Evolutionary conservation across 2,113 vertebrate genomes (phyloP).

Genomic region (Cyanistes caeruleus): DNA sequence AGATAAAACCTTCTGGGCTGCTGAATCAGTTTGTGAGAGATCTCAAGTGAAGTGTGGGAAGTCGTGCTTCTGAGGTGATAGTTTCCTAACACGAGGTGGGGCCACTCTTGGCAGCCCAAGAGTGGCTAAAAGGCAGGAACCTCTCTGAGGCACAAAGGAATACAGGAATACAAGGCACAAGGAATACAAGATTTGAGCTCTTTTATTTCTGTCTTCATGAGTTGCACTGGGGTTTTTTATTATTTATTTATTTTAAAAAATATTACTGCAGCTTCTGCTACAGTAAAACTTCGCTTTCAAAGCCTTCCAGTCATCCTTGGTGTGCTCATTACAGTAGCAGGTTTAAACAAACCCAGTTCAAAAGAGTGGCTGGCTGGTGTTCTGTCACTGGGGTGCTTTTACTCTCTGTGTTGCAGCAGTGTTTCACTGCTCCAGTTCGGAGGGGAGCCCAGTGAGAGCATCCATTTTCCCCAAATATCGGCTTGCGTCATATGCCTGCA

Average conservation of each 20-base stretch:
- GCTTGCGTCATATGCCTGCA: neutral
- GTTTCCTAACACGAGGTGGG: neutral
- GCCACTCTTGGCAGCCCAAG: neutral
- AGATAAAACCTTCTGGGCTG: neutral
- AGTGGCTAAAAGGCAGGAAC: neutral
- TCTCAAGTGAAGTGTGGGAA: neutral
- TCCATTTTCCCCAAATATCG: neutral
- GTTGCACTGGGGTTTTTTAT: neutral
- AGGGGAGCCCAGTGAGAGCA: neutral
- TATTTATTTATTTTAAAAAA: neutral
- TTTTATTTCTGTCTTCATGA: neutral
- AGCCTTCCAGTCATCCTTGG: neutral
- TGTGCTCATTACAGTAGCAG: neutral
- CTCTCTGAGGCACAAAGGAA: neutral
- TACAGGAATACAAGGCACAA: neutral
- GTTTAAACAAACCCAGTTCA: neutral
- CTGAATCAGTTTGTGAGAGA: neutral
- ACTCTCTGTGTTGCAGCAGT: neutral
- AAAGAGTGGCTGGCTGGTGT: neutral
- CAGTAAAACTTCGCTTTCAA: neutral
- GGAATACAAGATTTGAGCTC: neutral
- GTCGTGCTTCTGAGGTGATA: neutral
- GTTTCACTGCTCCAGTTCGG: neutral
- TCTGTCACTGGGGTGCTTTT: neutral
- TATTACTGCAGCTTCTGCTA: neutral